Evolutionary conservation across 1,140 invertebrate genomes (phyloP).

Genomic region (Drosophila truncata): DNA sequence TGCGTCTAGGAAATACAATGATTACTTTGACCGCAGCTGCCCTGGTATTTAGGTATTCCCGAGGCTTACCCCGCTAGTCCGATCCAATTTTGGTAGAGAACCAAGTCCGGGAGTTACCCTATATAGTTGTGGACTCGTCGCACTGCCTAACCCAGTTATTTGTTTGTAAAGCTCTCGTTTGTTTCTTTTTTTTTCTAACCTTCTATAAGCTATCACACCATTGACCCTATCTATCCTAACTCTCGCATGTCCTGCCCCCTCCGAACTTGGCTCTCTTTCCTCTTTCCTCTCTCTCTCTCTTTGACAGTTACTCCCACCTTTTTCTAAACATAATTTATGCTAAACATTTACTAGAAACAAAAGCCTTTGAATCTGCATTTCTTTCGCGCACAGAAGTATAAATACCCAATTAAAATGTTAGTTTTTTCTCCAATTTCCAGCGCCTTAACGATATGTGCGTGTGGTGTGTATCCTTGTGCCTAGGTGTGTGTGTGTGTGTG

Average conservation of each 20-base stretch:
- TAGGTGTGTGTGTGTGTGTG: slow-evolving; percentile 13
- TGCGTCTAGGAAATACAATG: slow-evolving; percentile 7
- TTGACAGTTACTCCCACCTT: neutral
- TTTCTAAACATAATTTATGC: slow-evolving; percentile 16
- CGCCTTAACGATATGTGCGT: slow-evolving; percentile 39
- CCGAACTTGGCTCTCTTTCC: slow-evolving; percentile 20
- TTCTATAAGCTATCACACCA: slow-evolving; percentile 52
- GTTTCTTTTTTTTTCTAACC: slow-evolving; percentile 15
- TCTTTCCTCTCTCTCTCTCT: too few relatives aligned
- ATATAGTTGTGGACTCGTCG: slow-evolving; percentile 11
- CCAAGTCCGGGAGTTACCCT: slow-evolving; percentile 28
- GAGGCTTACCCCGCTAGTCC: slow-evolving; percentile 23
- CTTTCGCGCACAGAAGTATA: slow-evolving; percentile 2
- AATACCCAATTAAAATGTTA: neutral
- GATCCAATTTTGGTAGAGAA: slow-evolving; percentile 13
- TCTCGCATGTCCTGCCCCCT: neutral
- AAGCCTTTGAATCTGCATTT: neutral
- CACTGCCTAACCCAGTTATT: slow-evolving; percentile 25
- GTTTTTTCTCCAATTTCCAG: neutral
- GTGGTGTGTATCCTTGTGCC: slow-evolving; percentile 10
- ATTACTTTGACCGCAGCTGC: slow-evolving; percentile 15
- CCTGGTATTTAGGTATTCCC: neutral
- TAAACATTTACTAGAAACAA: slow-evolving; percentile 38
- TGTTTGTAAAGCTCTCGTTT: slow-evolving; percentile 48
- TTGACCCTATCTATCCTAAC: slow-evolving; percentile 44